Percentiles rank a stretch among this genome's conserved stretches.
These are phyloP conservation scores for Verasper variegatus DNA, from an alignment of 2,113 vertebrate genomes.

Conservation along the genomic window DNA sequence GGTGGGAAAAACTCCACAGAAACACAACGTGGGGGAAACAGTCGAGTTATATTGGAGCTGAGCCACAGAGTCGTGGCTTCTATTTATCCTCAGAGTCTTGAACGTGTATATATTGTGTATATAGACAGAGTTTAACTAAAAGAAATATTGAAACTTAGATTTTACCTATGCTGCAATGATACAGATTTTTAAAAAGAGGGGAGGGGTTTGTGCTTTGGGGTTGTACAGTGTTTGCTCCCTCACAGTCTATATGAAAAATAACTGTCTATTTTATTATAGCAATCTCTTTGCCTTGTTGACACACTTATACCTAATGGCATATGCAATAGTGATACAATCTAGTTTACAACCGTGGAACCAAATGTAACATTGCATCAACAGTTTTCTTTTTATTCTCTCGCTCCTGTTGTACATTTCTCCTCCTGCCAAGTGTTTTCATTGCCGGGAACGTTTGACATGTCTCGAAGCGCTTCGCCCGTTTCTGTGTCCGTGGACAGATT, in stretches of 20 bases:
- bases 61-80: constrained; percentile 38
- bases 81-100: constrained; percentile 72
- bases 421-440: constrained; percentile 87
- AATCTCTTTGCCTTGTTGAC: constrained; percentile 81
- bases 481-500: constrained; percentile 77
- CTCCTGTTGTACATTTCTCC: constrained; percentile 89
- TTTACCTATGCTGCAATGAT: constrained; percentile 65
- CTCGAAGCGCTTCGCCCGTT: constrained; percentile 83
- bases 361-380: constrained; percentile 85
- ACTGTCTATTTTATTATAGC: constrained; percentile 69
- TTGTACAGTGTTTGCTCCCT: constrained; percentile 66
- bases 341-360: constrained; percentile 97
- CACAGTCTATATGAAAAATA: constrained; percentile 47
- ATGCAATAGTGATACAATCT: constrained; percentile 92
- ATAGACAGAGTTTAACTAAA: constrained; percentile 73
- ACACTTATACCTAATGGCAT: constrained; percentile 89
- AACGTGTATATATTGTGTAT: constrained; percentile 74
- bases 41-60: constrained; percentile 48
- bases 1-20: constrained; percentile 32
- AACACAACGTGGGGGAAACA: constrained; percentile 28
- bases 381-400: constrained; percentile 71
- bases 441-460: constrained; percentile 83
- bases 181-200: constrained; percentile 59
- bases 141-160: constrained; percentile 65
- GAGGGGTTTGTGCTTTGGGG: constrained; percentile 43